Percentiles rank a stretch among this genome's conserved stretches.
Evolutionary conservation across 1,140 invertebrate genomes (phyloP).

Genomic region (Drosophila mauritiana): DNA sequence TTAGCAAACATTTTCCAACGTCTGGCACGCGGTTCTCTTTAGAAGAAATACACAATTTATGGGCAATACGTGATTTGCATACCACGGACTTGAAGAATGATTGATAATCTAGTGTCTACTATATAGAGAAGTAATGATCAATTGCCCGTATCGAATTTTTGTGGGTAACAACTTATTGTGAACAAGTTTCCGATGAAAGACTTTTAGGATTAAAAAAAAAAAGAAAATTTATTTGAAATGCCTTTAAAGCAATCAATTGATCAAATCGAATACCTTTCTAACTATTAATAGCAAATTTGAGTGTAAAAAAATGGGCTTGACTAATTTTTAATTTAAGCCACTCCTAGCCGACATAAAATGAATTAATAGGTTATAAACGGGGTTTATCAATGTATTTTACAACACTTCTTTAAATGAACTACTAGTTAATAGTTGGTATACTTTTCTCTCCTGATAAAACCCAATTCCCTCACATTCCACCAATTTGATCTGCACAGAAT

Average conservation of each 20-base stretch:
- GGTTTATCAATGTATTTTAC: not conserved
- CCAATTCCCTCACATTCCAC: conserved; percentile 3
- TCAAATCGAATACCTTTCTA: not conserved
- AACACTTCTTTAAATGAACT: not conserved
- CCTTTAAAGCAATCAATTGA: not conserved
- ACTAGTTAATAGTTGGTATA: not conserved
- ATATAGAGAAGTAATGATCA: conserved; percentile 23
- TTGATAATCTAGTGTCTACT: conserved; percentile 41
- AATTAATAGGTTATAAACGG: not conserved
- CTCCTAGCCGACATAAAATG: not conserved
- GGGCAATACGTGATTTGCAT: conserved; percentile 42
- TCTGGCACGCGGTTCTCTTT: conserved; percentile 44
- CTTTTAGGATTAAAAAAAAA: too few species aligned
- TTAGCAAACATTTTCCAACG: conserved; percentile 56
- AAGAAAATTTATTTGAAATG: too few species aligned
- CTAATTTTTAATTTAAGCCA: not conserved
- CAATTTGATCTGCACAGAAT: conserved; percentile 37
- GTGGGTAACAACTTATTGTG: conserved; percentile 4
- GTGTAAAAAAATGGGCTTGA: not conserved
- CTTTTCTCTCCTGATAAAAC: not conserved
- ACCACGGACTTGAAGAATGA: conserved; percentile 24
- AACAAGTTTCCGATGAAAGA: conserved; percentile 9
- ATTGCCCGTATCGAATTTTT: conserved; percentile 1
- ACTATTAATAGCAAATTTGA: not conserved
- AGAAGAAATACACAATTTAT: conserved; percentile 35